Evolutionary conservation across 2,113 vertebrate genomes (phyloP), one percentile per base, ranked within the genome.

Genomic region (Podilymbus podiceps): DNA sequence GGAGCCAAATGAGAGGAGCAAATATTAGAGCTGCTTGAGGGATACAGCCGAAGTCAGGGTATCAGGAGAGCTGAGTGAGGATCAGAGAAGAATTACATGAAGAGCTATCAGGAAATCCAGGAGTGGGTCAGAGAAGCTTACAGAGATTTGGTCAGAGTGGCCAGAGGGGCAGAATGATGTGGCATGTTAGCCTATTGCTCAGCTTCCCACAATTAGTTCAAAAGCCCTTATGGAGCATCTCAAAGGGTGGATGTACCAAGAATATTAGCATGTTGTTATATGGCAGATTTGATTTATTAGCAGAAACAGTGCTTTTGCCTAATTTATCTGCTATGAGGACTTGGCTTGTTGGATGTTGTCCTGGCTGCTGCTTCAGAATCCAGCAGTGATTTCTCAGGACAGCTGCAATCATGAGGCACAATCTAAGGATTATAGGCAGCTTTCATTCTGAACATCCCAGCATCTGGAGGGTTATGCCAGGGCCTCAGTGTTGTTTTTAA

Each of bases 21-120:
- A 68, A 72, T 68, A 33, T 53, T 85, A 85, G 38, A 87, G n/a
- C 60, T 78, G 64, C 35, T n/a, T 66, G 76, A 89, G 58, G 55
- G 46, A 69, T 80, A 67, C n/a, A 87, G 58, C 40, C 88, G 38
- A 53, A 93, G 58, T 85, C 86, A 85, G 62, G 40, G 50, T 95
- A 89, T 95, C 74, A 76, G 71, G 63, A 89, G 74, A 85, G 56
- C 86, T 96, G 89, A 88, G 71, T 44, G 84, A 30, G 66, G 80
- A 89, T 97, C 86, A 91, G 74, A 47, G 74, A 55, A 80, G 84
- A 73, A 93, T 97, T 95, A 88, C 67, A 50, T n/a, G 8, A 69
- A 88, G 72, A 90, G 60, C 71, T 74, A 55, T 66, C 53, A 66
- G 50, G 31, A 94, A 90, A 95, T 89, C 81, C 77, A 69, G 53